phyloP scores from a whole-genome alignment of 2,888 invertebrate genomes.

The Drosophila sordidula region DNA sequence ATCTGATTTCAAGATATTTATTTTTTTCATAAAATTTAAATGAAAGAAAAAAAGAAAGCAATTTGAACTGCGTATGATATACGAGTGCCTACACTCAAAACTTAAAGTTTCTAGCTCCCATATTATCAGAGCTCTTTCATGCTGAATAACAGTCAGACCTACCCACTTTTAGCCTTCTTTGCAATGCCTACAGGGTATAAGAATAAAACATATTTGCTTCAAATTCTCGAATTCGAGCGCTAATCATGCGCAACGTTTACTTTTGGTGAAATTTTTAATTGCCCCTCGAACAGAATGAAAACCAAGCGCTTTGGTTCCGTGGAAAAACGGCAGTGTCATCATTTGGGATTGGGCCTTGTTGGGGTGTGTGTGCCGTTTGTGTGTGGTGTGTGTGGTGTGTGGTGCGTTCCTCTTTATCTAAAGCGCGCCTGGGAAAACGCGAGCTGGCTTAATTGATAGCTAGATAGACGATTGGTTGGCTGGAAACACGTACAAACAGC shows the following conservation, averaged over 20 bases:
- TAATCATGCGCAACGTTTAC: conserved; percentile 78
- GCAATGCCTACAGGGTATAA: conserved; percentile 24
- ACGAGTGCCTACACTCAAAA: too few relatives aligned
- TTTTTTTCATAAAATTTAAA: too few relatives aligned
- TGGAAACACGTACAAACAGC: conserved; percentile 36
- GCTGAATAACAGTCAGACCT: too few relatives aligned
- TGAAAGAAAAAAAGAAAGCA: too few relatives aligned
- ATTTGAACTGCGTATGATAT: too few relatives aligned
- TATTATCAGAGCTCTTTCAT: too few relatives aligned
- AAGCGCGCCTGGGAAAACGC: conserved; percentile 73
- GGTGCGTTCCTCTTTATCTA: conserved; percentile 58
- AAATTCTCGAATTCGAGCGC: conserved; percentile 55
- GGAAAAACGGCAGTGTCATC: conserved; percentile 70
- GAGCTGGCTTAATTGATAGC: conserved; percentile 66
- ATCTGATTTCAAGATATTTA: too few relatives aligned
- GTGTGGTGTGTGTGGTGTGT: conserved; percentile 37
- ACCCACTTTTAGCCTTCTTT: neutral
- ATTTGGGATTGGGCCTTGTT: conserved; percentile 39
- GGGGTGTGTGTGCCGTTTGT: conserved; percentile 26
- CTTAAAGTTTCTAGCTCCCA: too few relatives aligned
- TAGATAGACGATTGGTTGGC: conserved; percentile 32
- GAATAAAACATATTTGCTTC: conserved; percentile 34
- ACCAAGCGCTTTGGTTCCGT: conserved; percentile 41
- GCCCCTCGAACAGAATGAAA: conserved; percentile 49
- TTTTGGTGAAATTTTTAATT: conserved; percentile 73